These are phyloP conservation scores for Caenorhabditis japonica DNA, from an alignment of 2,888 invertebrate genomes.

Conservation along the genomic window DNA sequence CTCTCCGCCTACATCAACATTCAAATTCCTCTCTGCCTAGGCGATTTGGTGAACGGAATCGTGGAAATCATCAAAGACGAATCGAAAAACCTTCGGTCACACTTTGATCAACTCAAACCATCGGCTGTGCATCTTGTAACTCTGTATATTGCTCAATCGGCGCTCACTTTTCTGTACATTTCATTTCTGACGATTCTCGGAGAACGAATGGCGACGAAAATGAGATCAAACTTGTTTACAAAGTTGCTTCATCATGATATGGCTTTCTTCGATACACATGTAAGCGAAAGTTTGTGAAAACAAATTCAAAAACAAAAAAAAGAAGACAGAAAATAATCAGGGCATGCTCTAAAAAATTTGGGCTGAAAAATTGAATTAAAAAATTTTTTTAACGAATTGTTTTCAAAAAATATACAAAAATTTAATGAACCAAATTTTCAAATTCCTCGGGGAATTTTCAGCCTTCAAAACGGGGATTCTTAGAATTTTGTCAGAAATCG, in stretches of 20 bases:
- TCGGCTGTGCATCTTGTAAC: slow-evolving; percentile 52
- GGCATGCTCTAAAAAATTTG: background rate
- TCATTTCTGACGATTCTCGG: slow-evolving; percentile 89
- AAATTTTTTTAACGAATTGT: too few species aligned
- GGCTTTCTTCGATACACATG: slow-evolving; percentile 86
- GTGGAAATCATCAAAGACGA: slow-evolving; percentile 66
- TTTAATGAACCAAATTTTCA: background rate
- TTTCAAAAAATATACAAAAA: too few species aligned
- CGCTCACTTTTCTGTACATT: slow-evolving; percentile 91
- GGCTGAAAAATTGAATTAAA: too few species aligned
- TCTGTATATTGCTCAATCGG: slow-evolving; percentile 81
- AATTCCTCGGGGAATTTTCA: too few species aligned
- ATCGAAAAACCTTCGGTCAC: slow-evolving; percentile 44
- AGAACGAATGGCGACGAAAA: slow-evolving; percentile 87
- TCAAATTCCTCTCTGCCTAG: slow-evolving; percentile 71
- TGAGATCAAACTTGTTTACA: slow-evolving; percentile 80
- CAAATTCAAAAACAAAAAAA: background rate
- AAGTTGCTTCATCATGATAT: slow-evolving; percentile 82
- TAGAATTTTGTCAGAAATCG: too few species aligned
- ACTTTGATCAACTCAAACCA: slow-evolving; percentile 63
- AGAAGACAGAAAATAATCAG: background rate
- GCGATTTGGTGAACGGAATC: slow-evolving; percentile 72
- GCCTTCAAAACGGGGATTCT: too few species aligned
- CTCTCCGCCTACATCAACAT: slow-evolving; percentile 73
- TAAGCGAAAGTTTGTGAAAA: slow-evolving; percentile 23